These are phyloP conservation scores for Cephus pulcher DNA, from an alignment of 2,888 invertebrate species.

Conservation along the genomic window DNA sequence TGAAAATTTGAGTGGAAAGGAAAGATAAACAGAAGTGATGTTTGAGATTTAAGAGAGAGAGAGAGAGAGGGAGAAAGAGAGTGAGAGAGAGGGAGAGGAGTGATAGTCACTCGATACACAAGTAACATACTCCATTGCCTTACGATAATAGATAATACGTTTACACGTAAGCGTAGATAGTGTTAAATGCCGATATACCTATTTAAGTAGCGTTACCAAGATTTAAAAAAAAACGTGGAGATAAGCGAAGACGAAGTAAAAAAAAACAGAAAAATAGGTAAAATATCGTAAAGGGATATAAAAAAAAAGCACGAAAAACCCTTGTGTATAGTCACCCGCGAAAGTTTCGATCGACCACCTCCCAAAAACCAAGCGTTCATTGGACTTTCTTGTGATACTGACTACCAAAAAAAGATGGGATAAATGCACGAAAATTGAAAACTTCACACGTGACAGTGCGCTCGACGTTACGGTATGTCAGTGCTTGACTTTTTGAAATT, in stretches of 20 bases:
- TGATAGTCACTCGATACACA: constrained; percentile 46
- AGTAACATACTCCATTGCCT: constrained; percentile 66
- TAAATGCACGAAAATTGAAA: constrained; percentile 1
- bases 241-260: constrained; percentile 7
- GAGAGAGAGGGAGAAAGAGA: neutral
- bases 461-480: no score
- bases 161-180: constrained; percentile 50
- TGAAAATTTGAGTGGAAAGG: no score
- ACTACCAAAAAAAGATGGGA: constrained; percentile 8
- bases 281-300: constrained; percentile 7
- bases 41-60: neutral
- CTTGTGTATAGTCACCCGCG: constrained; percentile 17
- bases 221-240: constrained; percentile 4
- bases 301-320: constrained; percentile 13
- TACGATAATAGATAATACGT: constrained; percentile 60
- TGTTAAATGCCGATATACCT: constrained; percentile 6
- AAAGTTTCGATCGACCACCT: constrained; percentile 14
- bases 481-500: no score
- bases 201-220: constrained; percentile 20
- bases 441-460: no score
- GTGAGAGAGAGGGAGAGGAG: neutral
- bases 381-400: no score
- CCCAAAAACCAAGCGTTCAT: no score
- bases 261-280: neutral
- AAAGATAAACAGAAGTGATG: neutral